Evolutionary conservation across 2,888 invertebrate species (phyloP).

Genomic region (Zelleria hepariella): DNA sequence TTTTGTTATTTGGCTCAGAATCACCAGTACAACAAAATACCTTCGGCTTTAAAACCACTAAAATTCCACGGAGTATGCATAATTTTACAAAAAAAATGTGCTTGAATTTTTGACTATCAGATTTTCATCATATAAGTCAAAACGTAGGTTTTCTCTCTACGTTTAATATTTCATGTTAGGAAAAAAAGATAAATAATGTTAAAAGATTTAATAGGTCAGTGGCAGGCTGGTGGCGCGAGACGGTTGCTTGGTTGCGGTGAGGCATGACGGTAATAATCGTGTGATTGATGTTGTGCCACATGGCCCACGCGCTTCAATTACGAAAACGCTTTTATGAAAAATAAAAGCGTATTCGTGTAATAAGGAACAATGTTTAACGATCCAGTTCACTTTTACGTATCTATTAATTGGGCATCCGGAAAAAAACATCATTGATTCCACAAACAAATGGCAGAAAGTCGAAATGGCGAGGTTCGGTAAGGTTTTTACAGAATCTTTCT

Average conservation of each 20-base stretch:
- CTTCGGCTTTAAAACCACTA: no score
- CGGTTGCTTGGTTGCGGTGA: neutral
- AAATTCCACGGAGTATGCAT: no score
- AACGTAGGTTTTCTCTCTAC: no score
- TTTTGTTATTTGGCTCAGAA: no score
- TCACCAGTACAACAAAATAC: no score
- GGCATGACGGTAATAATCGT: neutral
- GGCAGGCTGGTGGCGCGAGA: neutral
- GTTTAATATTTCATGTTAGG: neutral
- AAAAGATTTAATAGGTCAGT: neutral
- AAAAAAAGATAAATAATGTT: neutral
- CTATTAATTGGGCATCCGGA: neutral
- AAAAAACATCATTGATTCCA: neutral
- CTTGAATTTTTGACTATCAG: no score
- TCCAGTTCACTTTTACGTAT: neutral
- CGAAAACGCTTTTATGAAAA: constrained; percentile 24
- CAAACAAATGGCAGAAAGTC: neutral
- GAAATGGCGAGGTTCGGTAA: neutral
- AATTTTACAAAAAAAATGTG: no score
- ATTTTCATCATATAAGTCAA: neutral
- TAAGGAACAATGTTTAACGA: neutral
- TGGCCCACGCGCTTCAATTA: constrained; percentile 23
- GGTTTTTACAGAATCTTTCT: neutral
- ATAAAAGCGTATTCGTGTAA: constrained; percentile 19
- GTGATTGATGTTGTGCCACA: constrained; percentile 6